Percentiles rank a stretch among this genome's conserved stretches.
Conservation (phyloP, 2,888 invertebrate genomes). For the Drosophila prostipennis region DNA sequence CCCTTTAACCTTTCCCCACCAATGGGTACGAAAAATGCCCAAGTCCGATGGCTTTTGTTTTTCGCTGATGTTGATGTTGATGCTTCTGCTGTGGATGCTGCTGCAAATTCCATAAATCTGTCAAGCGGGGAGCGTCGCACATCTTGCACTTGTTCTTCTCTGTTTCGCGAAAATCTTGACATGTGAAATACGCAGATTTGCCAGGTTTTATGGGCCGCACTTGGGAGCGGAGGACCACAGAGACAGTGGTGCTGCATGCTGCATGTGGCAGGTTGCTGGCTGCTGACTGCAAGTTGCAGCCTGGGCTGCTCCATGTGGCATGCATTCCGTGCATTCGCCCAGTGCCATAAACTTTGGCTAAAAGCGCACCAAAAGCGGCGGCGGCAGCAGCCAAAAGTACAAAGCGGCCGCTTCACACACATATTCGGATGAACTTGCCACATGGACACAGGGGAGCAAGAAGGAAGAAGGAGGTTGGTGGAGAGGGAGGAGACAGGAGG, state of each 20-base stretch:
- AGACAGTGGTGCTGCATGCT: constrained; percentile 44
- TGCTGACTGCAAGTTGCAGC: constrained; percentile 23
- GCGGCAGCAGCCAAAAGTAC: constrained; percentile 69
- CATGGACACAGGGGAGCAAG: neutral
- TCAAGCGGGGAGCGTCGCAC: constrained; percentile 69
- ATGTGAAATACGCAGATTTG: constrained; percentile 82
- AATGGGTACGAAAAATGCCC: constrained; percentile 9
- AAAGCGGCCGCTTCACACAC: constrained; percentile 47
- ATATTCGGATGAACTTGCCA: constrained; percentile 2
- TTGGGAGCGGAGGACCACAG: constrained; percentile 49
- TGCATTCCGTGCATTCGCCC: constrained; percentile 76
- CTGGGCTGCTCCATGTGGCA: constrained; percentile 48
- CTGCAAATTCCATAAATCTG: constrained; percentile 81
- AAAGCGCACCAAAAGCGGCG: constrained; percentile 76
- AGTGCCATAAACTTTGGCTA: constrained; percentile 78
- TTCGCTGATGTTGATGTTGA: constrained; percentile 6
- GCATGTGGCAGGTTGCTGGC: constrained; percentile 25
- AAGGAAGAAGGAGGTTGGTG: too few species aligned
- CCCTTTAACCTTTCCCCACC: constrained; percentile 47
- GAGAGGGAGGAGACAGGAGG: constrained; percentile 12
- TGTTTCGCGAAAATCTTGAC: constrained; percentile 58
- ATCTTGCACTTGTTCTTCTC: constrained; percentile 72
- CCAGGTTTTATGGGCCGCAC: constrained; percentile 74
- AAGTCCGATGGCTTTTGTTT: constrained; percentile 26
- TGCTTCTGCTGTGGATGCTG: constrained; percentile 19